These are phyloP conservation scores for Psix sp. DNA, from an alignment of 1,140 invertebrate genomes.

Conservation along the genomic window DNA sequence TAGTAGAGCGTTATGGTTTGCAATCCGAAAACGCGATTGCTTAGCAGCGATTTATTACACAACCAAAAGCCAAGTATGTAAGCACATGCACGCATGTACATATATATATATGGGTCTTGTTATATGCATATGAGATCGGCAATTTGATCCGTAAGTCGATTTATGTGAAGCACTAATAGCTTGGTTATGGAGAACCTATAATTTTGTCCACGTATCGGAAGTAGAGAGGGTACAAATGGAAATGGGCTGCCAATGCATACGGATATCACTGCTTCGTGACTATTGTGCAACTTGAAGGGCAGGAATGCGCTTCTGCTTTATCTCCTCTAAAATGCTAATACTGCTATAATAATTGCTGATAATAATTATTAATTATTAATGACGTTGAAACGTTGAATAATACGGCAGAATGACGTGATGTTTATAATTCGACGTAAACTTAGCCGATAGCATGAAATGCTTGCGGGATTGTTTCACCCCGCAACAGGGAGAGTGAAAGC, in stretches of 20 bases:
- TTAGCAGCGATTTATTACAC: constrained; percentile 25
- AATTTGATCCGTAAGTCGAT: constrained; percentile 44
- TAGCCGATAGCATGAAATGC: constrained; percentile 2
- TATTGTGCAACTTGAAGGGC: constrained; percentile 12
- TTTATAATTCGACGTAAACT: constrained; percentile 37
- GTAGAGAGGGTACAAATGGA: constrained; percentile 29
- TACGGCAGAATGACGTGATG: constrained; percentile 29
- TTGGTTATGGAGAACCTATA: constrained; percentile 47
- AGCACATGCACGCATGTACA: constrained; percentile 13
- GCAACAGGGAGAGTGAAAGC: constrained; percentile 25
- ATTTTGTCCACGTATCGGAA: constrained; percentile 32
- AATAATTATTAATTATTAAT: constrained; percentile 52
- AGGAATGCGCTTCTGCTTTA: constrained; percentile 44
- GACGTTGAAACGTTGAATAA: constrained; percentile 44
- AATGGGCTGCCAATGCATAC: constrained; percentile 32
- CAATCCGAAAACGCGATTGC: constrained; percentile 25
- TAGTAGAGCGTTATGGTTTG: constrained; percentile 5
- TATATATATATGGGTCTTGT: constrained; percentile 10
- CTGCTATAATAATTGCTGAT: constrained; percentile 45
- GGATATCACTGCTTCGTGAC: constrained; percentile 15
- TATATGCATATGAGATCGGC: constrained; percentile 33
- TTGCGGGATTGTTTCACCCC: constrained; percentile 16
- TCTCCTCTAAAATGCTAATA: constrained; percentile 32
- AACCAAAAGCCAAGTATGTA: constrained; percentile 13
- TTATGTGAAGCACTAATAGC: constrained; percentile 40